These are phyloP conservation scores for Hyaena hyaena DNA, from an alignment of 2,113 vertebrate species.

Conservation along the genomic window DNA sequence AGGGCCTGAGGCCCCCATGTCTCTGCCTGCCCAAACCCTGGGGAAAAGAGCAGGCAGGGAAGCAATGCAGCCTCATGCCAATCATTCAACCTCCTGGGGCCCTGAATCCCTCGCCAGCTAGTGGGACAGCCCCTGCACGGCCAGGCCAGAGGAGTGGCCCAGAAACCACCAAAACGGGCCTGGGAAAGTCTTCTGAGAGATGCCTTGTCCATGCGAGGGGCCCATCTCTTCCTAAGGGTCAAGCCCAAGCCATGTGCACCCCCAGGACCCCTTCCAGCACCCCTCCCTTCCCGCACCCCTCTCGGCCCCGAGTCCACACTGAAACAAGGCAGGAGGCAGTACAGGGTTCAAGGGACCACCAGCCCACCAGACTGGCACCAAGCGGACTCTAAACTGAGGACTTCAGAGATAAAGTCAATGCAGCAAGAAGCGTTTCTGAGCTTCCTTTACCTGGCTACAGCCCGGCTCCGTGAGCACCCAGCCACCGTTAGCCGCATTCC, in stretches of 20 bases:
- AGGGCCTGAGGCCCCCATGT: neutral
- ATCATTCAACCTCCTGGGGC: fast-evolving
- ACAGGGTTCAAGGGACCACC: neutral
- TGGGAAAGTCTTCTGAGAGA: neutral
- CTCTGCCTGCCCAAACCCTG: neutral
- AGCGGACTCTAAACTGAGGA: neutral
- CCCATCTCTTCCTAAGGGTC: neutral
- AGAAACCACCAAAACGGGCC: neutral
- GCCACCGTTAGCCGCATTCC: fast-evolving
- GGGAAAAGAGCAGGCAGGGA: fast-evolving
- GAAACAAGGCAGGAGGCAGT: neutral
- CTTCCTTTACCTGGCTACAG: neutral
- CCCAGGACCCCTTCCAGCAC: neutral
- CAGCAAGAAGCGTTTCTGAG: neutral
- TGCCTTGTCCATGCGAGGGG: neutral
- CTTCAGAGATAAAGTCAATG: neutral
- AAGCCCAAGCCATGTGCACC: neutral
- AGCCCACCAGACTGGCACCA: neutral
- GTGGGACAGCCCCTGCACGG: neutral
- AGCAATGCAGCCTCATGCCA: fast-evolving
- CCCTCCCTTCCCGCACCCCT: neutral
- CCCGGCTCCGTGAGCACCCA: neutral
- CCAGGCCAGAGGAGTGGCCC: neutral
- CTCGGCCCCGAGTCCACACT: neutral
- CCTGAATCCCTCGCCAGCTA: neutral